Evolutionary conservation across 2,797 vertebrate genomes (phyloP), one percentile per base, ranked within the genome.

Genomic region (Typhlichthys subterraneus): DNA sequence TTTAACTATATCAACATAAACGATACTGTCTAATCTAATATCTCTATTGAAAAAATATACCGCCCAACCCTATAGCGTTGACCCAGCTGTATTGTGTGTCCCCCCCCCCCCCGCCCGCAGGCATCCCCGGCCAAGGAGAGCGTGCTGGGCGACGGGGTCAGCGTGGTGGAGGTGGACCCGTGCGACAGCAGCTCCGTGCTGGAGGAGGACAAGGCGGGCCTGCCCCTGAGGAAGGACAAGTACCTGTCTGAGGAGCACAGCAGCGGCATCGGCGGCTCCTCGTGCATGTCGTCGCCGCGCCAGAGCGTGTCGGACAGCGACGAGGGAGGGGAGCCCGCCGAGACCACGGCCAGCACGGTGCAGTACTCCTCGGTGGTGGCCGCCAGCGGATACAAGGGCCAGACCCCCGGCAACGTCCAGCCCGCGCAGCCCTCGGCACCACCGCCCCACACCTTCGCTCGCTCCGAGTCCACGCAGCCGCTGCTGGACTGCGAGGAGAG

Each of bases 181-280:
- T 93, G 94, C 23, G 93, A 95, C 33, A 90, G 90, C 12, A 95
- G 94, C 72, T 87, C 90, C 1, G 83, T 92, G 70, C 94, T 81
- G 38, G 94, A 94, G 67, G 96, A 98, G 57, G 91, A 96, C 70
- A 98, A 97, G 77, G 75, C 88, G 2, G 57, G 92, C 59, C 93
- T 95, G 56, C 85, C 95, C 0, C 92, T 95, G 73, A 96, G 94
- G 87, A 97, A 96, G 83, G 96, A 96, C 71, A 98, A 96, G 79
- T 94, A 93, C 66, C 91, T 94, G 57, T 95, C 96, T 0, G 97
- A 97, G 83, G 97, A 98, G 61, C 95, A 98, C 89, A 99, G 97
- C 90, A 98, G 97, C 53, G 97, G 97, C 45, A 98, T 99, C n/a
- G 96, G 97, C 0, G 96, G 97, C 59, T 99, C 97, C 0, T 99